Percentiles rank a stretch among this genome's conserved stretches.
phyloP scores from a whole-genome alignment of 1,140 invertebrate genomes.

The Scaptomyza pallida region DNA sequence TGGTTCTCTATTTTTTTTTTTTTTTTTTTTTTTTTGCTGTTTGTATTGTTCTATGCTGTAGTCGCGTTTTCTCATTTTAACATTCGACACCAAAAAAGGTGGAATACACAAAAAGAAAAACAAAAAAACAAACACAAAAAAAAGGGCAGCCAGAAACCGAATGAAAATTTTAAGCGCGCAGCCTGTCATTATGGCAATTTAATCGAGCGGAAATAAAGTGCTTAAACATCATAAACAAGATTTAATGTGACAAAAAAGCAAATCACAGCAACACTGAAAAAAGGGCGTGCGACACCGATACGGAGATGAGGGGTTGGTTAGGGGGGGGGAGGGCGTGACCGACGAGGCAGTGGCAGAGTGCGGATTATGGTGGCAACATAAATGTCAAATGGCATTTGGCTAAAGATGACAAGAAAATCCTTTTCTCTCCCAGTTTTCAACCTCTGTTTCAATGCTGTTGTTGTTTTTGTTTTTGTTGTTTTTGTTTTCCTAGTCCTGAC shows the following conservation, averaged over 20 bases:
- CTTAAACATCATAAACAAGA: conserved; percentile 78
- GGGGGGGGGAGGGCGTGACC: no score
- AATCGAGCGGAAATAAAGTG: conserved; percentile 79
- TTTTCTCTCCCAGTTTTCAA: conserved; percentile 14
- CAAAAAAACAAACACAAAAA: conserved; percentile 1
- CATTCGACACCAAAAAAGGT: conserved; percentile 14
- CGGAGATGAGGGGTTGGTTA: neutral
- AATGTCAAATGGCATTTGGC: conserved; percentile 75
- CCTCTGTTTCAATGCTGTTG: no score
- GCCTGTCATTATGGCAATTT: conserved; percentile 71
- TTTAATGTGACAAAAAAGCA: conserved; percentile 81
- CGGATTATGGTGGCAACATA: conserved; percentile 44
- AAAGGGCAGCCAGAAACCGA: conserved; percentile 8
- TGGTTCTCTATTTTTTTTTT: neutral
- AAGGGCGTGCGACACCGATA: conserved; percentile 1
- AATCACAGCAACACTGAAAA: conserved; percentile 57
- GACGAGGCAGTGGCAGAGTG: neutral
- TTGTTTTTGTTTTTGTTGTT: neutral
- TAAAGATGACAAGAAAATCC: conserved; percentile 61
- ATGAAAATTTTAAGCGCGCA: conserved; percentile 28
- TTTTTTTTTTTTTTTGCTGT: neutral
- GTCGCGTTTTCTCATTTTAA: no score
- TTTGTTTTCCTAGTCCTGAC: neutral
- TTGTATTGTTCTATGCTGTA: neutral
- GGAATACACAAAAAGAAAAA: conserved; percentile 7